phyloP scores from a whole-genome alignment of 2,113 vertebrate genomes.

The Lynx canadensis region DNA sequence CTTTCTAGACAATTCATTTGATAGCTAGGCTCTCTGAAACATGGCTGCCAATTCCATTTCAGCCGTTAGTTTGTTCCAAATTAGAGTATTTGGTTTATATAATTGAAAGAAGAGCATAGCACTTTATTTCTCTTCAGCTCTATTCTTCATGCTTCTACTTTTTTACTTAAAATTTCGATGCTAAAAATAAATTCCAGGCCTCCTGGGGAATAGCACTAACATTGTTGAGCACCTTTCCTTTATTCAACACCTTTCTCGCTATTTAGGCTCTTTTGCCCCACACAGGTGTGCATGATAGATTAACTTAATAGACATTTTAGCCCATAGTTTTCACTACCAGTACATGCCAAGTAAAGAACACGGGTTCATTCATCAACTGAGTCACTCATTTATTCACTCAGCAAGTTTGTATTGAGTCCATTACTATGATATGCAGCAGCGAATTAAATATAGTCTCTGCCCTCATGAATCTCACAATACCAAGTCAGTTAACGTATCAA shows the following conservation, averaged over 20 bases:
- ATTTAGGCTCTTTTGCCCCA: neutral
- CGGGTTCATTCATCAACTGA: neutral
- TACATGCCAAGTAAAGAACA: neutral
- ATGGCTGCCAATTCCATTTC: conserved; percentile 1
- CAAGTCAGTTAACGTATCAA: neutral
- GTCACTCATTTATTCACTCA: neutral
- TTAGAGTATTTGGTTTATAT: neutral
- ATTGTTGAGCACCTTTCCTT: neutral
- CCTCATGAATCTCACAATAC: neutral
- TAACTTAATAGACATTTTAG: neutral
- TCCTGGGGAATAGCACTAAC: neutral
- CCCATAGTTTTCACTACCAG: neutral
- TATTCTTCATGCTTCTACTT: neutral
- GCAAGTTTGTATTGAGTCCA: neutral
- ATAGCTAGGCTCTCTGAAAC: neutral
- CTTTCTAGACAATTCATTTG: neutral
- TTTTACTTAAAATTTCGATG: neutral
- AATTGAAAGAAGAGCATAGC: neutral
- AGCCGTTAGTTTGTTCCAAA: neutral
- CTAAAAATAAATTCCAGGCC: neutral
- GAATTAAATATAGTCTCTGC: neutral
- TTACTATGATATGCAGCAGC: neutral
- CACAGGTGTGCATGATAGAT: neutral
- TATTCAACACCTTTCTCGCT: neutral
- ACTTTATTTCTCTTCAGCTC: neutral